phyloP scores from a whole-genome alignment of 2,888 invertebrate genomes.

The Caenorhabditis sp. region DNA sequence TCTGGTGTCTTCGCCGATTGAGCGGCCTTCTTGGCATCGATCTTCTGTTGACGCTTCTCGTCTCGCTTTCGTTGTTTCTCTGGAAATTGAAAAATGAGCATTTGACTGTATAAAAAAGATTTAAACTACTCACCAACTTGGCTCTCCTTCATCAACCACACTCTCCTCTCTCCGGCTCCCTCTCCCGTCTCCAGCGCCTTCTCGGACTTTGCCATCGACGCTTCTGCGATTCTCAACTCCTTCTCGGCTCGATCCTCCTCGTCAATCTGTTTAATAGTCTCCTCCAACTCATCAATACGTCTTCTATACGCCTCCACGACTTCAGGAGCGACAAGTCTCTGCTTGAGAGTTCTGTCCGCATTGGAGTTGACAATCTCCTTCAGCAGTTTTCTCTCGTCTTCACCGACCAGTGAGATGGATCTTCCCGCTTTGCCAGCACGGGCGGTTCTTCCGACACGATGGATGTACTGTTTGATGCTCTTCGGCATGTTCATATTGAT shows the following conservation, averaged over 20 bases:
- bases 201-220: slow-evolving; percentile 68
- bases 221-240: slow-evolving; percentile 70
- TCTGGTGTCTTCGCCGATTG: slow-evolving; percentile 81
- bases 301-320: slow-evolving; percentile 92
- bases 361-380: slow-evolving; percentile 89
- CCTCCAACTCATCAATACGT: slow-evolving; percentile 88
- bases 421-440: slow-evolving; percentile 93
- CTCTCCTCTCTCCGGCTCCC: slow-evolving; percentile 64
- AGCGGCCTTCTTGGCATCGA: slow-evolving; percentile 67
- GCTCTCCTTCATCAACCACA: slow-evolving; percentile 74
- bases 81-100: too few relatives aligned
- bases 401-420: slow-evolving; percentile 94
- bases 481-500: slow-evolving; percentile 97
- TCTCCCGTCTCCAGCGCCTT: slow-evolving; percentile 68
- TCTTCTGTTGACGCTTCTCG: slow-evolving; percentile 67
- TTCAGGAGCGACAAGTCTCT: slow-evolving; percentile 85
- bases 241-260: slow-evolving; percentile 91
- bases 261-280: slow-evolving; percentile 90
- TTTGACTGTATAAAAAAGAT: too few relatives aligned
- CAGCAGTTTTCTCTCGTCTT: slow-evolving; percentile 92
- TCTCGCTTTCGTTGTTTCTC: slow-evolving; percentile 70
- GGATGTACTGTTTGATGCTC: slow-evolving; percentile 96
- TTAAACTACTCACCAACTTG: slow-evolving; percentile 56
- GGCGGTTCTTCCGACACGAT: slow-evolving; percentile 96
- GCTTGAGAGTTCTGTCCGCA: slow-evolving; percentile 75